Base-by-base conservation (phyloP, 2,888 invertebrate species). In the Muschampia plurimacula region DNA sequence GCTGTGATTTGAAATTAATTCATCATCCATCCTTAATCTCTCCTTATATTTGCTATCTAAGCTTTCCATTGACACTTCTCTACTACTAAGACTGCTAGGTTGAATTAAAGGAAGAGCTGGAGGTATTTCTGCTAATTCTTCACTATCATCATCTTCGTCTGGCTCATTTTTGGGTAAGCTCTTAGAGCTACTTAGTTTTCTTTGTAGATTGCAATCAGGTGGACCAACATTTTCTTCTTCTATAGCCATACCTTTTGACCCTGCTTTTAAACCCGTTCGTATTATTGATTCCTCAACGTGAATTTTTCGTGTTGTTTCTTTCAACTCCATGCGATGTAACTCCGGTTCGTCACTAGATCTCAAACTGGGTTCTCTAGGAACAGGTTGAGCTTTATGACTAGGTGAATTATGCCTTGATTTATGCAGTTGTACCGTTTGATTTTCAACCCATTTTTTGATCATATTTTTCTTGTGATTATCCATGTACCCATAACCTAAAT, bases 391-490 rank as follows among this genome's bases (percentile, higher is more conserved):
- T 86, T 91, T 93, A 74, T 93, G 93, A 77, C 90, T 93, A 32
- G 95, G 93, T 13, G 95, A 95, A 76, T 89, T 94, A 77, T 95
- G 95, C 78, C 95, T 95, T 1, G 95, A 95, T 82, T 96, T 96
- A 83, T 97, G 96, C 78, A 97, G 97, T 91, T 98, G 97, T 22
- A 96, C 96, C 0, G 97, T 97, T 89, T 98, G 98, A 84, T 97
- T 98, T 89, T 98, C 98, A 1, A 98, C 98, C 98, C 98, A 98
- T 84, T 98, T 97, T 65, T 97, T 95, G 68, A 98, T 98, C 98
- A 98, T 98, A 80, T 97, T 97, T 88, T 98, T 98, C 86, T 98
- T 98, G 82, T 98, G 98, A 80, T 96, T 97, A 83, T 98, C 98
- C 98, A 98, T 98, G 82, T 97, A 98, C 0, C 98, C 97, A 84